Conservation (phyloP, 2,888 invertebrate species). For the Perdita meconis region DNA sequence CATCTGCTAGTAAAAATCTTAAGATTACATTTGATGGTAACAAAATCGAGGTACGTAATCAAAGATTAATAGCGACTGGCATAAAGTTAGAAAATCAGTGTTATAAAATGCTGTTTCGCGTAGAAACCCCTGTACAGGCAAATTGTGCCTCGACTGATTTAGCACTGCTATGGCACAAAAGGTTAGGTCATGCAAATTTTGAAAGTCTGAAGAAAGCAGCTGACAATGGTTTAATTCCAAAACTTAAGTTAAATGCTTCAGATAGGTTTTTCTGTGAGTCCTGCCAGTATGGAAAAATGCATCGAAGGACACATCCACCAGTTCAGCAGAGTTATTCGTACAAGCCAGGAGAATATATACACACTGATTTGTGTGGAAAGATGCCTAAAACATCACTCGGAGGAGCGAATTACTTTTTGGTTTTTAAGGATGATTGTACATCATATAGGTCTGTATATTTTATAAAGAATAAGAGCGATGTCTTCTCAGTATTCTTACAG, state of each 20-base stretch:
- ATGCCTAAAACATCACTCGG: neutral
- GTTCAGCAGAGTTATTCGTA: neutral
- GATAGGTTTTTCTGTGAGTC: slow-evolving; percentile 2
- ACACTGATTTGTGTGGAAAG: slow-evolving; percentile 9
- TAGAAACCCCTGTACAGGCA: neutral
- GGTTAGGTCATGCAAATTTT: neutral
- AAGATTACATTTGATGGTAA: neutral
- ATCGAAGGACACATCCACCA: neutral
- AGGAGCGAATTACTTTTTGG: neutral
- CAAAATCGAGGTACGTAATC: neutral
- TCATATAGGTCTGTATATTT: slow-evolving; percentile 3
- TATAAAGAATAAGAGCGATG: neutral
- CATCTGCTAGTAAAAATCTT: neutral
- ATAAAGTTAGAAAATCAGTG: neutral
- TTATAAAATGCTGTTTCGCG: neutral
- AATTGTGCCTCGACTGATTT: neutral
- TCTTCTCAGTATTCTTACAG: neutral
- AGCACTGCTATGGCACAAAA: neutral
- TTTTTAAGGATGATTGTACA: slow-evolving; percentile 6
- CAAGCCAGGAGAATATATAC: neutral
- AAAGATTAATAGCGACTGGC: neutral
- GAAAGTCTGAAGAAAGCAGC: neutral
- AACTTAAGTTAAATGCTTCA: neutral
- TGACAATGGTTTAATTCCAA: neutral
- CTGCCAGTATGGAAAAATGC: neutral